Evolutionary conservation across 2,113 vertebrate species (phyloP).

Genomic region (Jacana jacana): DNA sequence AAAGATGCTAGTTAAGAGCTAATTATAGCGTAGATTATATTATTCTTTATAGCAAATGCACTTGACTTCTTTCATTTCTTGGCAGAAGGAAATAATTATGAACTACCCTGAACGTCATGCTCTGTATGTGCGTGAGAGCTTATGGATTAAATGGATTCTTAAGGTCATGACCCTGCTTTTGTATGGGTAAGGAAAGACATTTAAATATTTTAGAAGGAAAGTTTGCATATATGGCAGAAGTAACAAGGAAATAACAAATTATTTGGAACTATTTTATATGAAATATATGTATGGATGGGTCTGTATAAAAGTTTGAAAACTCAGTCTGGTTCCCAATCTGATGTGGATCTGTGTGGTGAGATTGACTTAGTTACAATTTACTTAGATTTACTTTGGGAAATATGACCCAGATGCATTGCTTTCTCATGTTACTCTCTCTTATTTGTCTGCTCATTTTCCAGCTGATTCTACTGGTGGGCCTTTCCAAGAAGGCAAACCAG

Average conservation of each 20-base stretch:
- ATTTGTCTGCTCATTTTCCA: conserved; percentile 1
- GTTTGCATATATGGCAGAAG: background rate
- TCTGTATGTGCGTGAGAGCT: background rate
- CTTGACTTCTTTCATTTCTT: background rate
- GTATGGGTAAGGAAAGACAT: background rate
- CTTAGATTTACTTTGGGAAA: background rate
- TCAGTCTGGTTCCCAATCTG: background rate
- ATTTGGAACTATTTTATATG: background rate
- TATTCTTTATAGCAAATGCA: background rate
- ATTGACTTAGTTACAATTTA: conserved; percentile 2
- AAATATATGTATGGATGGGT: background rate
- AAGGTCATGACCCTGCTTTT: background rate
- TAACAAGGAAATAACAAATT: background rate
- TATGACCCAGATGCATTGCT: background rate
- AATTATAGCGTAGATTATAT: background rate
- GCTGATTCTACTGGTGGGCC: background rate
- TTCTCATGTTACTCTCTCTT: background rate
- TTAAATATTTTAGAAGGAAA: background rate
- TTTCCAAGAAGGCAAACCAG: background rate
- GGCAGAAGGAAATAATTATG: background rate
- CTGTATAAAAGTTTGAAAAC: background rate
- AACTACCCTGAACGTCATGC: background rate
- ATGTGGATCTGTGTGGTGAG: background rate
- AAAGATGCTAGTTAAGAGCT: background rate
- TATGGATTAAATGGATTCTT: background rate